Evolutionary conservation across 1,140 invertebrate genomes (phyloP), one percentile per base, ranked within the genome.

Genomic region (Ceratina australensis): DNA sequence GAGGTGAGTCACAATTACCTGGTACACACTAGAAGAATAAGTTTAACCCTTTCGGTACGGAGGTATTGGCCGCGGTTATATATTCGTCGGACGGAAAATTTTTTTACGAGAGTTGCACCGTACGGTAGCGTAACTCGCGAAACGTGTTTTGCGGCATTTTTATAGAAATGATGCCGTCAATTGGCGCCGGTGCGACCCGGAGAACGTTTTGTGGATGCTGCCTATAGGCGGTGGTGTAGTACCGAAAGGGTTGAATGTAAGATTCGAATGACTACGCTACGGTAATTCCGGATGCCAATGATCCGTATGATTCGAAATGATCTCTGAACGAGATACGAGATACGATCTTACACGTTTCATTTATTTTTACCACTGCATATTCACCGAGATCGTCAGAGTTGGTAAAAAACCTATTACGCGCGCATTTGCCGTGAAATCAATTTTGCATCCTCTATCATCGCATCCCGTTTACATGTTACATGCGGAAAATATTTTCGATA

Each of bases 1-100:
- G 95, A 97, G 96, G 98, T 98, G 90, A 93, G 93, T 16, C 20
- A 54, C 15, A 4, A 42, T 33, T 60, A 61, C 61, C 15, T 20
- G 10, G 16, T 16, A 15, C 24, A 54, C 10, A 8, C 33, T 10
- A 7, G 0, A 10, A 42, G 33, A 8, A 42, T 2, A 42, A 42
- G 5, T 65, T 12, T n/a, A n/a, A n/a, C n/a, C n/a, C n/a, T n/a
- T n/a, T n/a, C n/a, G n/a, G n/a, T n/a, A n/a, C n/a, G n/a, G n/a
- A n/a, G n/a, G n/a, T n/a, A n/a, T n/a, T n/a, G n/a, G n/a, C n/a
- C n/a, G n/a, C n/a, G n/a, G n/a, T n/a, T n/a, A n/a, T n/a, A n/a
- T n/a, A n/a, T n/a, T n/a, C n/a, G n/a, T n/a, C n/a, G n/a, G n/a
- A n/a, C n/a, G n/a, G n/a, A n/a, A n/a, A n/a, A n/a, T n/a, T n/a